Base-by-base conservation (phyloP, 2,888 invertebrate species). In the Melanostoma scalare region DNA sequence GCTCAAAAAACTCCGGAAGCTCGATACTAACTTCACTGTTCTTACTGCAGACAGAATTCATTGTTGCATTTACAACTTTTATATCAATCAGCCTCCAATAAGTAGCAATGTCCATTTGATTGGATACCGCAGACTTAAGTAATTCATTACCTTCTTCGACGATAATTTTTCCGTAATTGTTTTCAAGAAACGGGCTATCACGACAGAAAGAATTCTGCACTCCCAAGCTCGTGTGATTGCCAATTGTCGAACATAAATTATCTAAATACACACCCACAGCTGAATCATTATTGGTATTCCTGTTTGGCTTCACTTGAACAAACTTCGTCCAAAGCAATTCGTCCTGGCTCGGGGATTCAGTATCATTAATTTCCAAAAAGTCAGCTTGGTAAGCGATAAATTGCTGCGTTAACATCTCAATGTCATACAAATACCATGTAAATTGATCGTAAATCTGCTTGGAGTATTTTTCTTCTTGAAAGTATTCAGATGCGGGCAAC, bases 391-490 rank as follows among this genome's bases (percentile, higher is more conserved):
- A 89, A 2, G 69, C 40, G 1, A 82, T 60, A 73, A 89, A 90
- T 72, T 89, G 88, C 8, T 88, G 86, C 3, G 85, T 58, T 10
- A 90, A 56, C 36, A 86, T 81, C 20, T 90, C 89, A 38, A 89
- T 81, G 69, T 90, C 90, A 73, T 89, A 90, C 30, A 89, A 52
- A 65, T 85, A 88, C 87, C 88, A 89, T 10, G 85, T 87, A 3
- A 90, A 79, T 84, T 90, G 89, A 82, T 89, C 87, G 72, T 87
- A 90, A 3, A 90, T 86, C 3, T 88, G 85, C 0, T 72, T 48
- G 2, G 87, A 40, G 50, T 76, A 86, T 46, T 87, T 87, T 0
- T 72, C 38, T 0, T 89, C 86, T 30, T 46, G 8, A 5, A 63
- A 6, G 8, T 58, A 36, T 44, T 65, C 65, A 20, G 55, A 48